Conservation (phyloP, 37 sponge, comb jelly and placozoan species). For the Lycopodina hypogea region DNA sequence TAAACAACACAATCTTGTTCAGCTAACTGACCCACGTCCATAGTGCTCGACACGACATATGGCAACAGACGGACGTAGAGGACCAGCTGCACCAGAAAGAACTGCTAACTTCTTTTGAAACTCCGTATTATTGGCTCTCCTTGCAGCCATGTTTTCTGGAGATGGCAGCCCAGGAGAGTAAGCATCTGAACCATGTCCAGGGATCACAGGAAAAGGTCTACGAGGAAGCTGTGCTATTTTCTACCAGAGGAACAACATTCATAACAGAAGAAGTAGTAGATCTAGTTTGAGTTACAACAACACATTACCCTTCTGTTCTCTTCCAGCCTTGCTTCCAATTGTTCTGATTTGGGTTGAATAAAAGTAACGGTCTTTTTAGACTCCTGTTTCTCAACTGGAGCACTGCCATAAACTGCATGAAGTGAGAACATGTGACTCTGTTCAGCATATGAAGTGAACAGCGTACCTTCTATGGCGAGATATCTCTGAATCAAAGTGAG, state of each 20-base stretch:
- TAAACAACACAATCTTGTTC: not conserved
- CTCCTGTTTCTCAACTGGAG: conserved; percentile 3
- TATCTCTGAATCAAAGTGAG: conserved; percentile 42
- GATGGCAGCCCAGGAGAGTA: no score
- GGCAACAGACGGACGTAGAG: not conserved
- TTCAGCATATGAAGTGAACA: not conserved
- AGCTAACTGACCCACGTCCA: not conserved
- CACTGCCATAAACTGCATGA: conserved; percentile 32
- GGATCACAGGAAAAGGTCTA: no score
- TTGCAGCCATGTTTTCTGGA: no score
- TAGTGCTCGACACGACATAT: not conserved
- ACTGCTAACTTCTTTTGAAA: not conserved
- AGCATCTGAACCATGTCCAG: no score
- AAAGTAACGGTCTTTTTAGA: conserved; percentile 15
- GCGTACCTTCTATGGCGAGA: conserved; percentile 51
- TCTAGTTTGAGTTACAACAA: no score
- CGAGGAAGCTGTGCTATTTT: no score
- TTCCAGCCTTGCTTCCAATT: conserved; percentile 19
- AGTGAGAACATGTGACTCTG: not conserved
- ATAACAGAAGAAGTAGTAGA: no score
- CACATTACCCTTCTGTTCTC: conserved; percentile 23
- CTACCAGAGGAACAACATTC: no score
- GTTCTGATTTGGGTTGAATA: conserved; percentile 30
- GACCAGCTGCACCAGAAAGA: not conserved
- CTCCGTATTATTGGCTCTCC: not conserved